phyloP scores from a whole-genome alignment of 1,140 invertebrate genomes.

The Calliphora vicina region DNA sequence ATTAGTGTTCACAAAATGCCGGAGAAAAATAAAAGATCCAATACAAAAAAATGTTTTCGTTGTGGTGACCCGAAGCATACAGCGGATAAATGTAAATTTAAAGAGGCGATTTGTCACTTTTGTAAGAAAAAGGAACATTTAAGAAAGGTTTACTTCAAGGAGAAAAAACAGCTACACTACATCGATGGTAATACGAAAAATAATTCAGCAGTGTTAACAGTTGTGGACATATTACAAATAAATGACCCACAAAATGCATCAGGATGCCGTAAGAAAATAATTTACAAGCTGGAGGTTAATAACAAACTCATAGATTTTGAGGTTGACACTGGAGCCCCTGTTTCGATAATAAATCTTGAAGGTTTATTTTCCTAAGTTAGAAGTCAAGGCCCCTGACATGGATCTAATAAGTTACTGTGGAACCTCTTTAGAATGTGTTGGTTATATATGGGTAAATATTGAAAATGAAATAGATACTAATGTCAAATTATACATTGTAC shows the following conservation, averaged over 20 bases:
- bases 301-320: not conserved
- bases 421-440: slow-evolving; percentile 13
- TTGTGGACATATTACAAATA: slow-evolving; percentile 35
- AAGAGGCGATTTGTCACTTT: too few species aligned
- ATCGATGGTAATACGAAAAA: not conserved
- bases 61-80: slow-evolving; percentile 27
- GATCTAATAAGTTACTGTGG: slow-evolving; percentile 23
- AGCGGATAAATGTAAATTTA: slow-evolving; percentile 29
- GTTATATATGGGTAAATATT: slow-evolving; percentile 25
- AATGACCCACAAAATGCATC: not conserved
- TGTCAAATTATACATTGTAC: slow-evolving; percentile 26
- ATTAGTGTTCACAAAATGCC: not conserved
- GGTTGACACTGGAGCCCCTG: slow-evolving; percentile 28
- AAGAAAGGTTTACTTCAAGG: slow-evolving; percentile 21
- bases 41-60: not conserved
- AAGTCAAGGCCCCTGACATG: not conserved
- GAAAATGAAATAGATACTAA: not conserved
- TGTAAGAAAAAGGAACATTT: slow-evolving; percentile 36
- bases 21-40: not conserved
- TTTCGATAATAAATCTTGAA: slow-evolving; percentile 22
- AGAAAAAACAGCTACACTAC: not conserved
- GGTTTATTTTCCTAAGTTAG: not conserved
- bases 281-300: slow-evolving; percentile 20
- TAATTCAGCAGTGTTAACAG: not conserved
- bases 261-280: not conserved